These are phyloP conservation scores for Schizopygopsis malacanthus DNA, from an alignment of 2,797 vertebrate genomes.

Conservation along the genomic window DNA sequence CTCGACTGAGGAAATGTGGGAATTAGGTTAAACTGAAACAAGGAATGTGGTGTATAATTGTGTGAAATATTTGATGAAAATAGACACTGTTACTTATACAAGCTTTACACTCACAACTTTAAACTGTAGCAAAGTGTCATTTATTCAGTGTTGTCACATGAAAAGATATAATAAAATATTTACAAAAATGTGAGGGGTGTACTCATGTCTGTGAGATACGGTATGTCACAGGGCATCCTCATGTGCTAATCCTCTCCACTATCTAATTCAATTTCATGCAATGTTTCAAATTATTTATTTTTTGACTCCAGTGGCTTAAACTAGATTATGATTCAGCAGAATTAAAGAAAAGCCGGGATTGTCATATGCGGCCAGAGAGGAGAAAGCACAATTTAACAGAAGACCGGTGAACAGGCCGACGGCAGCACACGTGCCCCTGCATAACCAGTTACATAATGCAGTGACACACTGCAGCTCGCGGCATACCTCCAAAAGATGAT, in stretches of 20 bases:
- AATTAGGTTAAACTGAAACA: too few relatives aligned
- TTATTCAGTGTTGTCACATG: too few relatives aligned
- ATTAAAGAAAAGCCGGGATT: slow-evolving; percentile 19
- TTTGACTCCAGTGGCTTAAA: slow-evolving; percentile 28
- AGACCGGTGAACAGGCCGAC: background rate
- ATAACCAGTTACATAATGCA: slow-evolving; percentile 37
- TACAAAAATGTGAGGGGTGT: too few relatives aligned
- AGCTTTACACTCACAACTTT: too few relatives aligned
- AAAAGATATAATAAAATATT: too few relatives aligned
- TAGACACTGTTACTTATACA: too few relatives aligned
- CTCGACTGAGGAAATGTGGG: too few relatives aligned
- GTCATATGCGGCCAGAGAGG: background rate
- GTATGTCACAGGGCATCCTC: slow-evolving; percentile 6
- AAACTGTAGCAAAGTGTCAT: too few relatives aligned
- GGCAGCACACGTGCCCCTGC: slow-evolving; percentile 29
- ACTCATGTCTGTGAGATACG: too few relatives aligned
- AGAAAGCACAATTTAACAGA: slow-evolving; percentile 33
- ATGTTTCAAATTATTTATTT: slow-evolving; percentile 23
- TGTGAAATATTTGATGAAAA: too few relatives aligned
- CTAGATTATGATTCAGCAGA: slow-evolving; percentile 48
- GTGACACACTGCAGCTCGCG: background rate
- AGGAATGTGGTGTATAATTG: too few relatives aligned
- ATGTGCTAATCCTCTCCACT: background rate
- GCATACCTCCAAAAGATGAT: slow-evolving; percentile 23
- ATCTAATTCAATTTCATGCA: slow-evolving; percentile 29